phyloP scores from a whole-genome alignment of 2,888 invertebrate species.

The Serrognathus titanus region DNA sequence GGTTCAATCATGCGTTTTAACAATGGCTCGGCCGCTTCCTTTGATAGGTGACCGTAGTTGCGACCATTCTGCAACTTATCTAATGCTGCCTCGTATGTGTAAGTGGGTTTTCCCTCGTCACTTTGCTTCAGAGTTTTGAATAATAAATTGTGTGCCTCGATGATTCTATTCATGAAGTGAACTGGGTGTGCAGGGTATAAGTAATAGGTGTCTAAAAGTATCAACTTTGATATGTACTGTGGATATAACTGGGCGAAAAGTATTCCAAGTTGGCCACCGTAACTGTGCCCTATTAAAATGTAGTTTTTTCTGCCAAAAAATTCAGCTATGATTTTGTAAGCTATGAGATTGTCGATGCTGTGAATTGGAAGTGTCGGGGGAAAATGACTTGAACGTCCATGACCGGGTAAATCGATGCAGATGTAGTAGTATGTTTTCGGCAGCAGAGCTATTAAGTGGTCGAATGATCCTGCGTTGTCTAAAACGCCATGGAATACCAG shows the following conservation, averaged over 20 bases:
- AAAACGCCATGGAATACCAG: conserved; percentile 58
- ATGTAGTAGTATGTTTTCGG: conserved; percentile 49
- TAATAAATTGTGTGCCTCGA: not conserved
- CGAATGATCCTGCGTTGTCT: conserved; percentile 60
- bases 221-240: conserved; percentile 7
- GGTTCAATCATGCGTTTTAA: conserved; percentile 10
- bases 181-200: conserved; percentile 2
- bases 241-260: conserved; percentile 17
- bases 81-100: conserved; percentile 6
- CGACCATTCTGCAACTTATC: not conserved
- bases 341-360: conserved; percentile 47
- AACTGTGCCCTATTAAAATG: conserved; percentile 43
- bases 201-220: conserved; percentile 12
- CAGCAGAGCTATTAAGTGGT: conserved; percentile 55
- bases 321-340: conserved; percentile 33
- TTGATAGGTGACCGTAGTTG: not conserved
- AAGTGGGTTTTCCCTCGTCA: conserved; percentile 1
- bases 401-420: conserved; percentile 59
- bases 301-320: conserved; percentile 38
- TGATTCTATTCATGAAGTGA: not conserved
- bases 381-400: conserved; percentile 56
- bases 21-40: conserved; percentile 13
- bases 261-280: conserved; percentile 12
- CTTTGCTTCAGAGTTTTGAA: conserved; percentile 1
- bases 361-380: conserved; percentile 38